Evolutionary conservation across 2,797 vertebrate genomes (phyloP).

Genomic region (Leptatherina wallacei): DNA sequence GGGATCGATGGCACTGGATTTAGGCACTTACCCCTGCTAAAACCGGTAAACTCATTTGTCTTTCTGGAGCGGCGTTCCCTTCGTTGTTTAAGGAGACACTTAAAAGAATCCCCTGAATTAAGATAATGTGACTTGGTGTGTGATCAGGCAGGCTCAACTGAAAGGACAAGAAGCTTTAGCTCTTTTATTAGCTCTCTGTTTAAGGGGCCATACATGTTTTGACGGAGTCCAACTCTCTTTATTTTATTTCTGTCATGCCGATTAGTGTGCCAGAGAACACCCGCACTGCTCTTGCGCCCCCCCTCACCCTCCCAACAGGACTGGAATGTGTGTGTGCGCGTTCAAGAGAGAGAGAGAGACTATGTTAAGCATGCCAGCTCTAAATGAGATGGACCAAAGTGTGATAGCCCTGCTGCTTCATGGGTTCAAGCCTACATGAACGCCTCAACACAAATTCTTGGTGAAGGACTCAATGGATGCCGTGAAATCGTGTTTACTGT

Average conservation of each 20-base stretch:
- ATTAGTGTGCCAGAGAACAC: constrained; percentile 80
- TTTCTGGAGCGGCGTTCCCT: constrained; percentile 55
- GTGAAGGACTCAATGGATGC: constrained; percentile 79
- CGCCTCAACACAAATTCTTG: constrained; percentile 75
- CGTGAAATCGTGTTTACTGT: constrained; percentile 76
- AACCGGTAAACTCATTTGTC: constrained; percentile 80
- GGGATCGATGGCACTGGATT: constrained; percentile 75
- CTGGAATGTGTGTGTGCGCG: constrained; percentile 23
- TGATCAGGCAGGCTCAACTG: constrained; percentile 69
- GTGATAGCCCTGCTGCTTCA: constrained; percentile 84
- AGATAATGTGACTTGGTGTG: constrained; percentile 81
- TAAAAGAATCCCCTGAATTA: constrained; percentile 76
- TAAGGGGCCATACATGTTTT: constrained; percentile 85
- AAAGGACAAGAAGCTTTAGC: constrained; percentile 78
- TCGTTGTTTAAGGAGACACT: constrained; percentile 76
- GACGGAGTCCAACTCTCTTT: constrained; percentile 88
- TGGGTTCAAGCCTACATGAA: constrained; percentile 77
- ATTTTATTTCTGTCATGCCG: constrained; percentile 89
- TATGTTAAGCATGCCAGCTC: constrained; percentile 83
- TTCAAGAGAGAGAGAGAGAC: constrained; percentile 30
- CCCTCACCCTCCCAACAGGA: constrained; percentile 46
- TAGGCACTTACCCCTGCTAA: constrained; percentile 78
- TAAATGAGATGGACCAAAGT: constrained; percentile 86
- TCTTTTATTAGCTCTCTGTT: constrained; percentile 79
- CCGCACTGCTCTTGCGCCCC: constrained; percentile 51